Base-by-base conservation (phyloP, 2,888 invertebrate genomes). In the Trichopoda pennipes region DNA sequence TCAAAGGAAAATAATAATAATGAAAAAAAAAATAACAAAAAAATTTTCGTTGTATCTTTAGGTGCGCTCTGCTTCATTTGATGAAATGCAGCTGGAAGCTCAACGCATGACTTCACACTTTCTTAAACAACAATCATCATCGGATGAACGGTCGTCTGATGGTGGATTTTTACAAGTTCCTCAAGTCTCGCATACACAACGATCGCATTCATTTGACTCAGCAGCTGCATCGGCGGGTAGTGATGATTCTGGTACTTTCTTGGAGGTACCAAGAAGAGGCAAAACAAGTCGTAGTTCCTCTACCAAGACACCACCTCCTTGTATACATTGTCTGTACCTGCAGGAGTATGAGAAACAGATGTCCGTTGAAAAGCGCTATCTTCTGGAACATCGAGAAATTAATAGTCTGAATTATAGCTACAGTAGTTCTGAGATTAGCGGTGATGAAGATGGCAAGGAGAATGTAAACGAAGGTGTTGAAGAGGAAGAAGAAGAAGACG, bases 11-110 rank as follows among this genome's bases (percentile, higher is more conserved):
- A 28, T 28, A 28, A 28, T 4, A 28, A 28, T 28, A 6, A 28
- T 4, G 8, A 28, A 28, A 28, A 6, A 4, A 28, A 28, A 9
- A 47, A 19, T 60, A 32, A 32, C 38, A 16, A 28, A 28, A 49
- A 28, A 14, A 0, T 3, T 63, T 23, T 10, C 17, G 19, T 19
- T 21, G n/a, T 23, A 19, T 63, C 53, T 66, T 42, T 83, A 94
- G 93, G 95, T 97, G 87, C 95, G 97, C 87, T 96, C 96, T 84
- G 96, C 96, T 84, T 96, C 96, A 84, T 97, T 97, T 92, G 97
- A 97, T 92, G 96, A 97, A 92, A 96, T 96, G 90, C 95, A 96
- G 90, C 90, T 96, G 90, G 95, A 95, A 88, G 94, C 95, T 72
- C 94, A 95, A 87, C 94, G 95, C 76, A 79, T 84, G 35, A 87